phyloP scores from a whole-genome alignment of 2,113 vertebrate species.

The Noturus placidus region DNA sequence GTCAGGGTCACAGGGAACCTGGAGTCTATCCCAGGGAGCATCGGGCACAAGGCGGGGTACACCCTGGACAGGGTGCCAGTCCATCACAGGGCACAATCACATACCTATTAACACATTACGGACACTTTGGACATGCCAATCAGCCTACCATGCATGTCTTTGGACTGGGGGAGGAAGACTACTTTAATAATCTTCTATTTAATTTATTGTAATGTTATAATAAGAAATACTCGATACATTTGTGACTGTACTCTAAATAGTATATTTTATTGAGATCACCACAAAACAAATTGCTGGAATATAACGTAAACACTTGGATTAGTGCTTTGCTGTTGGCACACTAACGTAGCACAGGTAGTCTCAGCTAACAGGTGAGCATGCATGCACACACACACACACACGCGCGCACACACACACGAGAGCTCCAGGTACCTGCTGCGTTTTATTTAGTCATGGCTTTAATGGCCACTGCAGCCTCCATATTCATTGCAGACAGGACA shows the following conservation, averaged over 20 bases:
- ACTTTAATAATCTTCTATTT: background rate
- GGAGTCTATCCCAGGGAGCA: no score
- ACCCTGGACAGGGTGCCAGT: no score
- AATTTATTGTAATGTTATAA: background rate
- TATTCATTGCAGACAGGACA: slow-evolving; percentile 84
- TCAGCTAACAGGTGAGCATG: slow-evolving; percentile 36
- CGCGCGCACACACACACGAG: slow-evolving; percentile 29
- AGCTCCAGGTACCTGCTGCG: slow-evolving; percentile 73
- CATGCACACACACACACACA: background rate
- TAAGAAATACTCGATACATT: no score
- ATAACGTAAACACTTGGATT: slow-evolving; percentile 41
- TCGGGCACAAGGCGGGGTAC: no score
- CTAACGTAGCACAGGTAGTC: slow-evolving; percentile 48
- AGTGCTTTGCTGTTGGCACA: slow-evolving; percentile 51
- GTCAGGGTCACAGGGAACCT: no score
- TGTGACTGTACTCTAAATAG: slow-evolving; percentile 26
- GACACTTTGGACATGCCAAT: no score
- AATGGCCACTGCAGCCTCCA: slow-evolving; percentile 85
- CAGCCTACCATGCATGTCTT: no score
- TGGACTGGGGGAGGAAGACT: no score
- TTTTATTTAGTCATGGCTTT: slow-evolving; percentile 85
- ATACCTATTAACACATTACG: no score
- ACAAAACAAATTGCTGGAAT: slow-evolving; percentile 25
- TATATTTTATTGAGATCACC: slow-evolving; percentile 33
- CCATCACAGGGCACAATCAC: no score